These are phyloP conservation scores for Polypedilum pembai DNA, from an alignment of 1,140 invertebrate genomes.

Conservation along the genomic window DNA sequence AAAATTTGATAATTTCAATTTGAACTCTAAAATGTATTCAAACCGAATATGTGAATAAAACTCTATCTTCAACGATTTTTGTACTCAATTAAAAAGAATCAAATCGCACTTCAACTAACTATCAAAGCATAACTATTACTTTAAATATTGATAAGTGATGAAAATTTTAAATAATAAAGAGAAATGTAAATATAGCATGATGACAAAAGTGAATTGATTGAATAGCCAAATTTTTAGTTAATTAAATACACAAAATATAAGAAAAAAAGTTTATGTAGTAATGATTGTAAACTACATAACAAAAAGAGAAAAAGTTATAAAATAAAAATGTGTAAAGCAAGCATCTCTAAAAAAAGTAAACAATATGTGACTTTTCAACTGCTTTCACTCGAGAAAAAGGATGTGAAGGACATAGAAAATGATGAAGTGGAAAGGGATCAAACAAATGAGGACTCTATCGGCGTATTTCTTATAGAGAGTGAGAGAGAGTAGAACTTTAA, in stretches of 20 bases:
- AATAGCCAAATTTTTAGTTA: slow-evolving; percentile 28
- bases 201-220: slow-evolving; percentile 9
- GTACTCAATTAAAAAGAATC: no score
- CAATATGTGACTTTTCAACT: background rate
- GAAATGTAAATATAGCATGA: background rate
- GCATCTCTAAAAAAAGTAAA: background rate
- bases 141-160: no score
- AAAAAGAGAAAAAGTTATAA: background rate
- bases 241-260: background rate
- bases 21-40: no score
- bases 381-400: background rate
- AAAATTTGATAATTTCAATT: no score
- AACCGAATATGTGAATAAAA: no score
- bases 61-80: no score
- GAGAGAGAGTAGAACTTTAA: background rate
- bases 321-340: slow-evolving; percentile 7
- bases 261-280: background rate
- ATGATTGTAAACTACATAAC: background rate
- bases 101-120: no score
- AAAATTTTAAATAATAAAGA: no score
- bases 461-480: background rate
- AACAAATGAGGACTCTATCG: background rate
- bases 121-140: no score
- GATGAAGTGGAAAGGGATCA: background rate
- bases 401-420: background rate